Base-by-base conservation (phyloP, 2,888 invertebrate species). In the Saturnia japonica region DNA sequence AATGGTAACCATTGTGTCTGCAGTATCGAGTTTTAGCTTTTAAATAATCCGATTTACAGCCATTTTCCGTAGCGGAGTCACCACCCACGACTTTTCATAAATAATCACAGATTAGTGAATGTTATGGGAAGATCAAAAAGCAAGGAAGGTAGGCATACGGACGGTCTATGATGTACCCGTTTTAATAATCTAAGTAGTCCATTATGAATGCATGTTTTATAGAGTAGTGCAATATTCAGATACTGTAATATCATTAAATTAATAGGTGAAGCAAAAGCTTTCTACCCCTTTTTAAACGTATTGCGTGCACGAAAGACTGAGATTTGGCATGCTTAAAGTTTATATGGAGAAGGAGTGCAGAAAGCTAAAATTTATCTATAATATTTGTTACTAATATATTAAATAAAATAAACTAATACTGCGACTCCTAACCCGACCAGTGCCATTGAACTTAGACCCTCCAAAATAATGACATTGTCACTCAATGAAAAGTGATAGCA, bases 51-150 rank as follows among this genome's bases (percentile, higher is more conserved):
- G 40, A 70, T 75, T 72, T 71, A 68, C 71, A 78, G 72, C 78
- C 78, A 73, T 76, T 77, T 77, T 74, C 75, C 74, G 72, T 66
- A 71, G 70, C 71, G 70, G n/a, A 76, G 70, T 76, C 77, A 73
- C 84, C 85, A 83, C 82, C 82, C 82, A 81, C 82, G 75, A 81
- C 76, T 82, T 84, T 83, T 83, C 82, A 83, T 87, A 86, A 87
- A 86, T 83, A 85, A 84, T 82, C 73, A 74, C 79, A 84, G 84
- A 85, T 85, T 80, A 82, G 77, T 80, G 74, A 72, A 79, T 75
- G 76, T 43, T 62, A 69, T 69, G 69, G 60, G 43, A 57, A 83
- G 84, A 86, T 88, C 85, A 88, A 84, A 86, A 71, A 71, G 68
- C 68, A 68, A 68, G 62, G 68, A 68, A 62, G 22, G 54, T 70